phyloP scores from a whole-genome alignment of 2,797 vertebrate genomes.

The Anisognathus igniventris region DNA sequence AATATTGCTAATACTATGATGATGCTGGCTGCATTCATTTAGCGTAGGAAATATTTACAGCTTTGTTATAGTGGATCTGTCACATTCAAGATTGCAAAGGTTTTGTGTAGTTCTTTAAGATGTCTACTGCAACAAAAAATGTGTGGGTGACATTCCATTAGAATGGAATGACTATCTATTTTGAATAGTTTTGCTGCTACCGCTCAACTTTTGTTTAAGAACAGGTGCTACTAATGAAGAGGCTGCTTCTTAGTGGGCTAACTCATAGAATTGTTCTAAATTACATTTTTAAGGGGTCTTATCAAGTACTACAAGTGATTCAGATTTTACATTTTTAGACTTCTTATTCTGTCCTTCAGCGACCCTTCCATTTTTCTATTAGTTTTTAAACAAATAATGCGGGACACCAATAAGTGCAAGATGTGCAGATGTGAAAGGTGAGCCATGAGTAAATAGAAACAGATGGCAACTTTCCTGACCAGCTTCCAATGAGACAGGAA shows the following conservation, averaged over 20 bases:
- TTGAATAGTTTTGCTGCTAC: conserved; percentile 68
- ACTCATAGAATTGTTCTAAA: conserved; percentile 64
- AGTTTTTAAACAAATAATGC: conserved; percentile 20
- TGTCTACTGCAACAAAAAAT: conserved; percentile 71
- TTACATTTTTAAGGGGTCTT: conserved; percentile 56
- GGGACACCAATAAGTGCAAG: conserved; percentile 31
- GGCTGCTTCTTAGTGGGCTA: conserved; percentile 65
- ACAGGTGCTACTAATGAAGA: conserved; percentile 71
- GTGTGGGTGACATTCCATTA: conserved; percentile 67
- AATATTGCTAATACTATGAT: conserved; percentile 71
- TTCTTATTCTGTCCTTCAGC: conserved; percentile 26
- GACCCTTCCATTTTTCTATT: conserved; percentile 38
- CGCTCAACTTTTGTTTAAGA: conserved; percentile 71
- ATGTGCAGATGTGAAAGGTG: conserved; percentile 9
- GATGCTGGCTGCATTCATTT: conserved; percentile 76
- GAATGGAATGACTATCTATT: conserved; percentile 65
- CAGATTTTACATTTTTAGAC: conserved; percentile 61
- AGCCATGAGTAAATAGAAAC: conserved; percentile 5
- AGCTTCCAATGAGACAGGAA: neutral
- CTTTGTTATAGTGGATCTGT: conserved; percentile 74
- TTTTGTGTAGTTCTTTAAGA: conserved; percentile 73
- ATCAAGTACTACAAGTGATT: conserved; percentile 50
- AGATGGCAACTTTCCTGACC: conserved; percentile 13
- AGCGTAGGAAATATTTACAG: conserved; percentile 73
- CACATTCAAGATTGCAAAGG: conserved; percentile 66